Evolutionary conservation across 2,888 invertebrate genomes (phyloP).

Genomic region (Agrilus biguttatus): DNA sequence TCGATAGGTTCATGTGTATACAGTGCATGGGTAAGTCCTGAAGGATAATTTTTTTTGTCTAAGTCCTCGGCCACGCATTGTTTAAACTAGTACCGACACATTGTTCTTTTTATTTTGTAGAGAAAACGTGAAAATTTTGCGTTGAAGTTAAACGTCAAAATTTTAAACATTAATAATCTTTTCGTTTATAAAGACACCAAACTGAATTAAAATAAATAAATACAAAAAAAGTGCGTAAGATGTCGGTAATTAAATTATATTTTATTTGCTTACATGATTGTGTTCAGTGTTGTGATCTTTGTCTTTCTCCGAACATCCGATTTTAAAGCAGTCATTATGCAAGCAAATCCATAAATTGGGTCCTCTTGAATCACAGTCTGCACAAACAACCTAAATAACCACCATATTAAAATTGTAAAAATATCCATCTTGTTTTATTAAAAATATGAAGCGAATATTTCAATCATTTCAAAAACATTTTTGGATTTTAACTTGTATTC

Average conservation of each 20-base stretch:
- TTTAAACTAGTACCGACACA: background rate
- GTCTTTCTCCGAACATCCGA: slow-evolving; percentile 72
- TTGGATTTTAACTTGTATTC: too few species aligned
- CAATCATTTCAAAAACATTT: too few species aligned
- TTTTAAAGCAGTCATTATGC: slow-evolving; percentile 59
- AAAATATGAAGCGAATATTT: too few species aligned
- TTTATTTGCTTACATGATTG: slow-evolving; percentile 42
- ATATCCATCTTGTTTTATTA: too few species aligned
- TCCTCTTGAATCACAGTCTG: slow-evolving; percentile 56
- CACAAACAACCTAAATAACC: slow-evolving; percentile 34
- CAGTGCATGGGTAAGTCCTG: slow-evolving; percentile 54
- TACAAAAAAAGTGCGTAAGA: background rate
- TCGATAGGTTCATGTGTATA: slow-evolving; percentile 73
- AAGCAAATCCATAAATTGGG: slow-evolving; percentile 81
- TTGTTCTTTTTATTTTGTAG: background rate
- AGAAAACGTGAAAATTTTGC: too few species aligned
- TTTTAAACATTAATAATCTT: too few species aligned
- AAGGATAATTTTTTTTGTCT: slow-evolving; percentile 5
- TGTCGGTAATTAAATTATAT: background rate
- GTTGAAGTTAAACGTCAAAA: too few species aligned
- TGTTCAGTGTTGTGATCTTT: slow-evolving; percentile 75
- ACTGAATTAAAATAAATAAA: background rate
- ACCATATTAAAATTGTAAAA: too few species aligned
- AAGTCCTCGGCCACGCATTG: slow-evolving; percentile 1
- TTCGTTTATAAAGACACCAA: background rate